Conservation (phyloP, 2,888 invertebrate genomes). For the Xestoiulus laeticollis region DNA sequence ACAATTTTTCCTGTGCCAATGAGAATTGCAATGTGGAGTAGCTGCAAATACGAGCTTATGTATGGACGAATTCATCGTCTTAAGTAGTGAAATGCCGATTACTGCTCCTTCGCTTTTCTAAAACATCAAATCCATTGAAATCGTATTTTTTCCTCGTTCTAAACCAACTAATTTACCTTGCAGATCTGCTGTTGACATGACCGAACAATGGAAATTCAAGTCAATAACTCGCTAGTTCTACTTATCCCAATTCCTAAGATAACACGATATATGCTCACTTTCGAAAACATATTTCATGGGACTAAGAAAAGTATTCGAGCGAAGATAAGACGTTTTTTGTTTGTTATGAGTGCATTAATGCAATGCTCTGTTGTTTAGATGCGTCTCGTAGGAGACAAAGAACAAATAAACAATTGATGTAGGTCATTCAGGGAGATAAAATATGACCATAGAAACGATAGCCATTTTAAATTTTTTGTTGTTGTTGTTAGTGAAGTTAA, state of each 20-base stretch:
- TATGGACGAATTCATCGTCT: background rate
- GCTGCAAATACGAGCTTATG: background rate
- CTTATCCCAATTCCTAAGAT: background rate
- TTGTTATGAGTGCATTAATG: background rate
- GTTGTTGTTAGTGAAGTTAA: no score
- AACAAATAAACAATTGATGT: no score
- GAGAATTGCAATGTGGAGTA: no score
- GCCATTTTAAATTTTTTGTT: background rate
- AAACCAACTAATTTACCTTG: background rate
- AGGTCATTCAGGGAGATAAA: background rate
- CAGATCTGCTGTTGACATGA: constrained; percentile 24
- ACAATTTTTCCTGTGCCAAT: no score
- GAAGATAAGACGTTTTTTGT: background rate
- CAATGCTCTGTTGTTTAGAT: background rate
- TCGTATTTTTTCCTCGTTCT: background rate
- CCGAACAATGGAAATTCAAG: background rate
- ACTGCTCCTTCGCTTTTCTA: background rate
- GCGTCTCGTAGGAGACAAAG: background rate
- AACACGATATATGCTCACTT: background rate
- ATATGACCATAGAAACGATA: background rate
- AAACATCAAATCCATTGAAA: background rate
- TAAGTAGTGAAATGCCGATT: background rate
- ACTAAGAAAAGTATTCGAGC: background rate
- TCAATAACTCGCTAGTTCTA: background rate
- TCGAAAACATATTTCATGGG: background rate